Conservation (phyloP, 2,113 vertebrate genomes). For the Zosterops hypoxanthus region DNA sequence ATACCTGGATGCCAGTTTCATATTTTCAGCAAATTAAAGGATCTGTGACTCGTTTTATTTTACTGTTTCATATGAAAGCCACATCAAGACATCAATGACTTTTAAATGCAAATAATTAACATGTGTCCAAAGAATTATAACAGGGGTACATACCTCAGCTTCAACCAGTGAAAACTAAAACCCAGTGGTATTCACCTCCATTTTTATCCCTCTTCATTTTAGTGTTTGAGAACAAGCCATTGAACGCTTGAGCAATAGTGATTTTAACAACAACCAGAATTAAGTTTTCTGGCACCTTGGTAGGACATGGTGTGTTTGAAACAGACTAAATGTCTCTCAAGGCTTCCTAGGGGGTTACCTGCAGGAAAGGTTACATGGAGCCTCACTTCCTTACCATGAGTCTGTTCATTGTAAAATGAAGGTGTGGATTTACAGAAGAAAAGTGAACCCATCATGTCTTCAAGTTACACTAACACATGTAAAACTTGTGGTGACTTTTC, state of each 20-base stretch:
- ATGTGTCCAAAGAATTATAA: not conserved
- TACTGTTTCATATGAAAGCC: not conserved
- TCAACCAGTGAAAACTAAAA: not conserved
- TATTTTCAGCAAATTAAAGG: not conserved
- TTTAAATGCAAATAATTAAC: not conserved
- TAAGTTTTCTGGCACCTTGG: not conserved
- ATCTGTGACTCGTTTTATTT: not conserved
- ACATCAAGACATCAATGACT: not conserved
- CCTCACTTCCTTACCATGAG: not conserved
- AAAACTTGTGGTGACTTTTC: not conserved
- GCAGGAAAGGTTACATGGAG: not conserved
- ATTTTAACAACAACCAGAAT: not conserved
- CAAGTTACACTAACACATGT: not conserved
- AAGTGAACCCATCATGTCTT: not conserved
- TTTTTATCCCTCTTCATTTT: not conserved
- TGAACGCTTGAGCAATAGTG: not conserved
- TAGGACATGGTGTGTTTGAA: not conserved
- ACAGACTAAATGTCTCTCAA: not conserved
- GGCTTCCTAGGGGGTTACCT: not conserved
- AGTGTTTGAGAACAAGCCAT: not conserved
- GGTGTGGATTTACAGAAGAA: not conserved
- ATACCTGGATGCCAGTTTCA: not conserved
- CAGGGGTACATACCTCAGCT: not conserved
- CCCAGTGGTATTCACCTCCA: not conserved
- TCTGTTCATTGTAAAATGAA: not conserved